A percentile compares a stretch with the other conserved stretches of the same genome.
Conservation (phyloP, 2,797 vertebrate species). For the Myotis daubentonii region DNA sequence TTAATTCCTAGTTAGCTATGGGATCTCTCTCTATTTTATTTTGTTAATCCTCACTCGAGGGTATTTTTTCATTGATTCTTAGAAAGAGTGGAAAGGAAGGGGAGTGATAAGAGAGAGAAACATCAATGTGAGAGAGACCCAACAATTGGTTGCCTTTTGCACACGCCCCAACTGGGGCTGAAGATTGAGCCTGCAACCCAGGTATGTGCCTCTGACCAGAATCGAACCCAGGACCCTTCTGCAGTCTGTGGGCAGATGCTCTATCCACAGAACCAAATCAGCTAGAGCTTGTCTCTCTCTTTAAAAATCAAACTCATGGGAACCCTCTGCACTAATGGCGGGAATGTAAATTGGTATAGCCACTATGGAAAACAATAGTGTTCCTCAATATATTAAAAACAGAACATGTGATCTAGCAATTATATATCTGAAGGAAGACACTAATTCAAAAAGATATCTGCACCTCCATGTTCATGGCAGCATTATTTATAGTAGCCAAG, state of each 20-base stretch:
- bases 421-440: neutral
- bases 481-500: neutral
- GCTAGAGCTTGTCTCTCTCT: neutral
- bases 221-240: no score
- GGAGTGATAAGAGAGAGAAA: no score
- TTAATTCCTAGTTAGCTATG: conserved; percentile 30
- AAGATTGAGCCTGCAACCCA: no score
- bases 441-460: neutral
- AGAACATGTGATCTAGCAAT: neutral
- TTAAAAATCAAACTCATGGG: conserved; percentile 47
- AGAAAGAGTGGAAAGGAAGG: no score
- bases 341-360: neutral
- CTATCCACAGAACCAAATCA: no score
- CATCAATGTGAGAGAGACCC: no score
- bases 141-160: no score
- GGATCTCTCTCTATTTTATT: neutral
- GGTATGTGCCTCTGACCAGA: no score
- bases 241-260: no score
- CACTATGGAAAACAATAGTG: neutral
- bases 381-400: neutral
- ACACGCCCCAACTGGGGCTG: no score
- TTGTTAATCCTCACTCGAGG: no score
- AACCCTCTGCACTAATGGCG: neutral
- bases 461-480: neutral
- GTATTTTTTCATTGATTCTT: no score